Percentiles rank a stretch among this genome's conserved stretches.
phyloP scores from a whole-genome alignment of 1,140 invertebrate genomes.

The Bombus difficillimus region DNA sequence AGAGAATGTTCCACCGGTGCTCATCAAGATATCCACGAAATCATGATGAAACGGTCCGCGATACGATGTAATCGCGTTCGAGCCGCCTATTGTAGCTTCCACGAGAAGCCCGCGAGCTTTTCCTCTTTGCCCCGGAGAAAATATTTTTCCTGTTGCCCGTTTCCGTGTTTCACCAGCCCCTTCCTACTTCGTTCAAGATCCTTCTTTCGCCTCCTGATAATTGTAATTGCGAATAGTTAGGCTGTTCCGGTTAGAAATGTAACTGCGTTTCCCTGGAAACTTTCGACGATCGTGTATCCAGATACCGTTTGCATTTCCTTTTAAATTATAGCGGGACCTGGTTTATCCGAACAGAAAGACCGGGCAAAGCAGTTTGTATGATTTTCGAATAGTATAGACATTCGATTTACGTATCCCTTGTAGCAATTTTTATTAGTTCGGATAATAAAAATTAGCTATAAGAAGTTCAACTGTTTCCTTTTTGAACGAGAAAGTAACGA shows the following conservation, averaged over 20 bases:
- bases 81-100: conserved; percentile 3
- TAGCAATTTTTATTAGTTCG: not conserved
- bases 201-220: not conserved
- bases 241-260: not conserved
- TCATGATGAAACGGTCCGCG: conserved; percentile 49
- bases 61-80: conserved; percentile 43
- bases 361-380: too few relatives aligned
- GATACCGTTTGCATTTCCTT: not conserved
- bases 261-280: not conserved
- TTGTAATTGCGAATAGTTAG: conserved; percentile 1
- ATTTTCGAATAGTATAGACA: too few relatives aligned
- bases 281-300: not conserved
- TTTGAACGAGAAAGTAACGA: too few relatives aligned
- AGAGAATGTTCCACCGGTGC: conserved; percentile 52
- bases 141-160: conserved; percentile 22
- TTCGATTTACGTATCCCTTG: too few relatives aligned
- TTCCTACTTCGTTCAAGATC: too few relatives aligned
- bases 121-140: conserved; percentile 11
- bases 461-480: too few relatives aligned
- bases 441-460: not conserved
- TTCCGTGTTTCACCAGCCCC: not conserved
- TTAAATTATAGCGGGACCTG: not conserved
- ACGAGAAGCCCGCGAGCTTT: conserved; percentile 20
- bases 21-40: conserved; percentile 58
- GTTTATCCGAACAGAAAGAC: not conserved